Conservation (phyloP, 2,113 vertebrate genomes). For the Muntiacus reevesi region DNA sequence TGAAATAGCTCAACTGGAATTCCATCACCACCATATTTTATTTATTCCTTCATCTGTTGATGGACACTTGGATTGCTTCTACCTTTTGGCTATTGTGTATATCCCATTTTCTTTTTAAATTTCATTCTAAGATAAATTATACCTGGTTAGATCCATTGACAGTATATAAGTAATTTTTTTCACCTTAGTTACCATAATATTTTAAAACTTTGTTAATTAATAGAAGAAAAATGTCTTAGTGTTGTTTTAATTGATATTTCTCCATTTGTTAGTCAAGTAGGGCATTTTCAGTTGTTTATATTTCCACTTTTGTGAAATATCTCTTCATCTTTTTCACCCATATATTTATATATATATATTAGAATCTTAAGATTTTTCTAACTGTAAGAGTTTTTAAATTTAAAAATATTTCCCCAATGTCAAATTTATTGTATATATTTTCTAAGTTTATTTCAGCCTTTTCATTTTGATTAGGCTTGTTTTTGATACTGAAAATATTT, state of each 20-base stretch:
- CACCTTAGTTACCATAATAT: not conserved
- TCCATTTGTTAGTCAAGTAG: not conserved
- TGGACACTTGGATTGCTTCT: not conserved
- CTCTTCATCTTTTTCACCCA: not conserved
- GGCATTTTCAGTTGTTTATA: not conserved
- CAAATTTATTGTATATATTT: not conserved
- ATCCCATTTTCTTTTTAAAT: not conserved
- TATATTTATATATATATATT: not conserved
- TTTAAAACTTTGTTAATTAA: not conserved
- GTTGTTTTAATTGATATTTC: not conserved
- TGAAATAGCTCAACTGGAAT: too few relatives aligned
- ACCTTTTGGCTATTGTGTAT: not conserved
- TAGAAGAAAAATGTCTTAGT: not conserved
- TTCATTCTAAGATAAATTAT: not conserved
- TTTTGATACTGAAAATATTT: not conserved
- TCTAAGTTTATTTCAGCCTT: not conserved
- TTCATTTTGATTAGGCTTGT: not conserved
- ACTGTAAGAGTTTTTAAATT: not conserved
- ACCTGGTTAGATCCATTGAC: not conserved
- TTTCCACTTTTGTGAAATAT: not conserved
- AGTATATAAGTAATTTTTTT: not conserved
- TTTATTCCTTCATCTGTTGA: not conserved
- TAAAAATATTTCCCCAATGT: not conserved
- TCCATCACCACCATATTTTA: not conserved
- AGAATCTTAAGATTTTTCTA: slow-evolving; percentile 15